These are phyloP conservation scores for Eupleurogrammus muticus DNA, from an alignment of 2,797 vertebrate species.

Conservation along the genomic window DNA sequence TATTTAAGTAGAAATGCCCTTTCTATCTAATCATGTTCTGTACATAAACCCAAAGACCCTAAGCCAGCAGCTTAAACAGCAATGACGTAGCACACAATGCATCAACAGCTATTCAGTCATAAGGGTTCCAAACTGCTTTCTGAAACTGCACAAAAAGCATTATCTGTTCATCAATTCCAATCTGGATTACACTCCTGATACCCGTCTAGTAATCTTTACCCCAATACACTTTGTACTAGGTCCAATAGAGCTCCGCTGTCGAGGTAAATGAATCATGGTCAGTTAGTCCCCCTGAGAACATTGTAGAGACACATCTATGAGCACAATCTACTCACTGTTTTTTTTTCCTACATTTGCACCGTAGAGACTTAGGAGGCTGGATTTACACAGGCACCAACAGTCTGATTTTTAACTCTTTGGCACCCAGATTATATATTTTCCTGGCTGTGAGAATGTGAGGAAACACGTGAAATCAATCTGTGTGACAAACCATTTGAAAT, in stretches of 20 bases:
- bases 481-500: slow-evolving; percentile 51
- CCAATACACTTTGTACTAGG: slow-evolving; percentile 44
- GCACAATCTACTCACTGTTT: slow-evolving; percentile 44
- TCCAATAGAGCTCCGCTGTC: slow-evolving; percentile 55
- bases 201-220: slow-evolving; percentile 38
- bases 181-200: slow-evolving; percentile 47
- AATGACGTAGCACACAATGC: slow-evolving; percentile 40
- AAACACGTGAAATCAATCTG: slow-evolving; percentile 51
- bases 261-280: slow-evolving; percentile 70
- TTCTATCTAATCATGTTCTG: slow-evolving; percentile 63
- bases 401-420: slow-evolving; percentile 74
- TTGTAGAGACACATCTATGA: slow-evolving; percentile 58
- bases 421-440: slow-evolving; percentile 65
- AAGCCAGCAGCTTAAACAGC: slow-evolving; percentile 53
- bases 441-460: slow-evolving; percentile 48
- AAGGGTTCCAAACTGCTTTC: slow-evolving; percentile 46
- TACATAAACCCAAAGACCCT: slow-evolving; percentile 54
- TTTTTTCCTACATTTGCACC: slow-evolving; percentile 56
- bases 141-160: slow-evolving; percentile 50
- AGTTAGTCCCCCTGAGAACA: slow-evolving; percentile 78
- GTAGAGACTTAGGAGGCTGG: slow-evolving; percentile 59
- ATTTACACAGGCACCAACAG: slow-evolving; percentile 68
- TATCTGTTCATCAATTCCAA: slow-evolving; percentile 51
- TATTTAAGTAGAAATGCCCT: slow-evolving; percentile 35
- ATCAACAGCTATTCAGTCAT: slow-evolving; percentile 31